phyloP scores from a whole-genome alignment of 1,140 invertebrate species.

The Brachionus sp. region DNA sequence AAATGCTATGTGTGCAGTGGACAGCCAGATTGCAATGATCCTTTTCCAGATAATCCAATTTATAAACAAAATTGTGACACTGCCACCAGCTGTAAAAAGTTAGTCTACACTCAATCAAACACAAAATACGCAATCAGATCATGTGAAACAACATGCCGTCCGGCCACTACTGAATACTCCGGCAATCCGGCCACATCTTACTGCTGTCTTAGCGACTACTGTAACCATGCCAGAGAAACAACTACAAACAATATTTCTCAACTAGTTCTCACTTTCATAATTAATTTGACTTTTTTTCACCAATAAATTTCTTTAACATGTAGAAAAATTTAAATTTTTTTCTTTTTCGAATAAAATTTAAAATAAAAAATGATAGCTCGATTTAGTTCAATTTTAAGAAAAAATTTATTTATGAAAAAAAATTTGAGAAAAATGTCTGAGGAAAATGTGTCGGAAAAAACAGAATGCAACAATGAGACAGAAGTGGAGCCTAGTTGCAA shows the following conservation, averaged over 20 bases:
- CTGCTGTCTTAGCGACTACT: not conserved
- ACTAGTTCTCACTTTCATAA: not conserved
- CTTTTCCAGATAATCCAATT: not conserved
- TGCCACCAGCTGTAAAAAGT: not conserved
- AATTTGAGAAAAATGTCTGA: not conserved
- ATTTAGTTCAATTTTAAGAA: slow-evolving; percentile 29
- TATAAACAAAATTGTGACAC: not conserved
- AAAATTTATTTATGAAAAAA: not conserved
- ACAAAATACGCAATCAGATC: not conserved
- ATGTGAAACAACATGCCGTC: not conserved
- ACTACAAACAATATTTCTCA: not conserved
- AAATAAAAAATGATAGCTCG: slow-evolving; percentile 23
- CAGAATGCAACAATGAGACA: not conserved
- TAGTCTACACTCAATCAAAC: not conserved
- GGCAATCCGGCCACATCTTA: not conserved
- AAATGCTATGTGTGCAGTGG: not conserved
- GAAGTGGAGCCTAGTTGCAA: not conserved
- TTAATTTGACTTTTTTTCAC: not conserved
- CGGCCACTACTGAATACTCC: not conserved
- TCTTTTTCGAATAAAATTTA: slow-evolving; percentile 2
- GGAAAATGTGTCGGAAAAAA: not conserved
- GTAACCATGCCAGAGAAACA: not conserved
- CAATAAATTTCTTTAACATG: not conserved
- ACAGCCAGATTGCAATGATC: slow-evolving; percentile 3
- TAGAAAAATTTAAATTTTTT: not conserved